These are phyloP conservation scores for Paramuricea clavata DNA, from an alignment of 92 coral and sea anemone genomes.

Conservation along the genomic window DNA sequence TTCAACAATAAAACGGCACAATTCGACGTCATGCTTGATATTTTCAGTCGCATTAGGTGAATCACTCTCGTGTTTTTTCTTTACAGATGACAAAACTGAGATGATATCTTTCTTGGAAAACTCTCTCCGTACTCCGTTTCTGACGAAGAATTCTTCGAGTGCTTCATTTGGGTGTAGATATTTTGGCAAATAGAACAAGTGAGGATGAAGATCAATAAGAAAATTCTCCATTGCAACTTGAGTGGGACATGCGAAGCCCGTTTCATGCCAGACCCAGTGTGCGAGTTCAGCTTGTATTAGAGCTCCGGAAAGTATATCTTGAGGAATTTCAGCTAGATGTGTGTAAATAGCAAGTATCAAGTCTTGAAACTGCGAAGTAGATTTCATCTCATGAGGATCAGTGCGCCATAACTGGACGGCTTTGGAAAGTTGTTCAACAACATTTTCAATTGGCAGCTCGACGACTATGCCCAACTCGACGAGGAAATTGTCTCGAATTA, in stretches of 20 bases:
- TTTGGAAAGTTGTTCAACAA: conserved; percentile 66
- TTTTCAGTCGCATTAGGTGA: conserved; percentile 15
- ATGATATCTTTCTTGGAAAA: conserved; percentile 68
- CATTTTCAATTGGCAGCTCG: conserved; percentile 56
- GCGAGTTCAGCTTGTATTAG: conserved; percentile 39
- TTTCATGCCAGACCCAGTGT: conserved; percentile 87
- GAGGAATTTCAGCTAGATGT: conserved; percentile 45
- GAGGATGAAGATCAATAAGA: conserved; percentile 73
- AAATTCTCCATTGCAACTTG: conserved; percentile 58
- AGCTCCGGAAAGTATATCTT: neutral
- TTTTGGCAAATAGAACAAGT: conserved; percentile 68
- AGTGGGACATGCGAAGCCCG: conserved; percentile 78
- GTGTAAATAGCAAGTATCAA: conserved; percentile 75
- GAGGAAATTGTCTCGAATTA: conserved; percentile 68
- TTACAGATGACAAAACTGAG: conserved; percentile 65
- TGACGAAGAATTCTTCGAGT: conserved; percentile 59
- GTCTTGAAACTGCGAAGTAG: conserved; percentile 44
- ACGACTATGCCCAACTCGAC: conserved; percentile 69
- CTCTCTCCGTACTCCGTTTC: conserved; percentile 66
- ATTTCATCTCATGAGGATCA: neutral
- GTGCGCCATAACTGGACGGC: conserved; percentile 50
- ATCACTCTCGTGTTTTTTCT: conserved; percentile 61
- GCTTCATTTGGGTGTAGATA: conserved; percentile 29
- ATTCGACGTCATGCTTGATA: conserved; percentile 56
- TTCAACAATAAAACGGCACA: conserved; percentile 72